Base-by-base conservation (phyloP, 1,140 invertebrate genomes). In the Muscidifurax raptorellus region DNA sequence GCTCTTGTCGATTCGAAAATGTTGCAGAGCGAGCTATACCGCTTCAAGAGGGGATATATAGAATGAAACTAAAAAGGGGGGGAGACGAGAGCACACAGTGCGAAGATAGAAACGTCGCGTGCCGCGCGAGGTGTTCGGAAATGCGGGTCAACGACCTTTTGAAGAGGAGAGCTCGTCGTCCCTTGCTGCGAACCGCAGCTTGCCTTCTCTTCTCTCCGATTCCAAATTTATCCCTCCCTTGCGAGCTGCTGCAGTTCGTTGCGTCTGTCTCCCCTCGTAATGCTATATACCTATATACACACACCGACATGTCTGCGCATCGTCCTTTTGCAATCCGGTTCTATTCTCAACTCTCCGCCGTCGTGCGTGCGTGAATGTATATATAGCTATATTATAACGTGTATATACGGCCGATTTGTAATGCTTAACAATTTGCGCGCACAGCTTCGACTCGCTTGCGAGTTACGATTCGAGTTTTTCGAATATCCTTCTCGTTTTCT, bases 271-370 rank as follows among this genome's bases (percentile, higher is more conserved):
- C 30, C 69, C 84, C 85, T 67, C 78, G 85, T 12, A n/a, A n/a
- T 78, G 74, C 77, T 64, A n/a, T 27, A 69, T 28, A 28, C 66
- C 44, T 64, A 67, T 81, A 86, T 83, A 82, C 64, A 80, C 64
- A 80, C 78, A 79, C 77, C 86, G 76, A 59, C 18, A 44, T 64
- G 66, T 79, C 86, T 83, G 84, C 77, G 75, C 74, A 79, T 85
- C 86, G 69, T 86, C 82, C 86, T 86, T 86, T 87, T 86, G 47
- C 83, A 74, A 85, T 85, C 77, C 83, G 64, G 78, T 86, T 88
- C 87, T 81, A 82, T 78, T 81, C 79, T 82, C 83, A 84, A 71
- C 80, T 52, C 71, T 47, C 44, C 10, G 44, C 15, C 15, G 12
- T 18, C 2, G 44, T 13, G 1, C 44, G 40, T 10, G 40, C 9